Percentiles rank a stretch among this genome's conserved stretches.
These are phyloP conservation scores for Oscheius myriophilus DNA, from an alignment of 2,888 invertebrate genomes.

Conservation along the genomic window DNA sequence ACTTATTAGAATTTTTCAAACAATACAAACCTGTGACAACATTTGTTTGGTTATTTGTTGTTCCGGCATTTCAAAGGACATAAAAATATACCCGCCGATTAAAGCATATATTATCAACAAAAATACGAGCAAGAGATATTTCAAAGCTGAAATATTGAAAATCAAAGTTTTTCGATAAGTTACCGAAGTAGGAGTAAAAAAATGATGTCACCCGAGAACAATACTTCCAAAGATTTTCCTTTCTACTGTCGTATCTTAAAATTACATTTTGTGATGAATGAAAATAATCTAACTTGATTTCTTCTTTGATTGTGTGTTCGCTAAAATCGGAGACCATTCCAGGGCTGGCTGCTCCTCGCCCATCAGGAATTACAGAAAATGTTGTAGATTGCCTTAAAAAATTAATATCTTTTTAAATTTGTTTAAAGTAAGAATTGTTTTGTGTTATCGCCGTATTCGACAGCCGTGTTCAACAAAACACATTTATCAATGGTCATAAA, in stretches of 20 bases:
- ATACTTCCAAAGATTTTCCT: constrained; percentile 36
- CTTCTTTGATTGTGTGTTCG: constrained; percentile 31
- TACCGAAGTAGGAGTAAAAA: constrained; percentile 32
- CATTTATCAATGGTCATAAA: no score
- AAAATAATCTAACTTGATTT: not conserved
- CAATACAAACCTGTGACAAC: not conserved
- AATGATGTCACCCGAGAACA: constrained; percentile 31
- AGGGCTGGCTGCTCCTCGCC: constrained; percentile 24
- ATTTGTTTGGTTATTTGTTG: no score
- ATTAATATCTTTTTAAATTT: constrained; percentile 2
- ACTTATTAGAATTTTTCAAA: no score
- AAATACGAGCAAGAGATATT: constrained; percentile 33
- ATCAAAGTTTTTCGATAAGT: not conserved
- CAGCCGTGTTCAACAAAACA: no score
- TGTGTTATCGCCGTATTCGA: no score
- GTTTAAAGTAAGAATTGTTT: constrained; percentile 3
- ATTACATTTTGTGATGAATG: not conserved
- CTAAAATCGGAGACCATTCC: constrained; percentile 28
- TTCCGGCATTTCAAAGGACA: no score
- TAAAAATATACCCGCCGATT: constrained; percentile 40
- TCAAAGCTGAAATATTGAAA: constrained; percentile 32
- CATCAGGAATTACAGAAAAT: constrained; percentile 31
- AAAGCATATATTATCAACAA: constrained; percentile 35
- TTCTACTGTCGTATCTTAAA: constrained; percentile 24
- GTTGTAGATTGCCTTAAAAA: constrained; percentile 31